Percentiles rank a stretch among this genome's conserved stretches.
These are phyloP conservation scores for Patella vulgata DNA, from an alignment of 1,140 invertebrate genomes.

Conservation along the genomic window DNA sequence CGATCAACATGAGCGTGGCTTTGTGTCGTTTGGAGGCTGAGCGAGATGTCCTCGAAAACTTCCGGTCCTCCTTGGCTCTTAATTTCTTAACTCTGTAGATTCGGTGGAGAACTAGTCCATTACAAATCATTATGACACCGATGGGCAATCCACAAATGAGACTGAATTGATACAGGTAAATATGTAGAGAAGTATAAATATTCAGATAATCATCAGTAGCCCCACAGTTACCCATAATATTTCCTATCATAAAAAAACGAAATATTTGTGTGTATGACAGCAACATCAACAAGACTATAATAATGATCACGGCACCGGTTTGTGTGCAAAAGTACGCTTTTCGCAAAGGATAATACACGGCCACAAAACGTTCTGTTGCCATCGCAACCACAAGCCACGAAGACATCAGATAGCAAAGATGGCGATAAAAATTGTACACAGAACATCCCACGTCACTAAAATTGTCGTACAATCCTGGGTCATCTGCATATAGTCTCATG, in stretches of 20 bases:
- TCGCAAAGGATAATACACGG: slow-evolving; percentile 49
- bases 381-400: slow-evolving; percentile 49
- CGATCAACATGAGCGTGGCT: slow-evolving; percentile 51
- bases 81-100: slow-evolving; percentile 36
- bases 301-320: slow-evolving; percentile 30
- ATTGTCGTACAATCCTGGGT: slow-evolving; percentile 15
- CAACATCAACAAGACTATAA: slow-evolving; percentile 31
- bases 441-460: slow-evolving; percentile 39
- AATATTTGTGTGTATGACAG: slow-evolving; percentile 42
- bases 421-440: slow-evolving; percentile 35
- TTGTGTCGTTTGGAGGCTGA: slow-evolving; percentile 28
- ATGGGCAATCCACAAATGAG: slow-evolving; percentile 48
- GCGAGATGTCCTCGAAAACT: background rate
- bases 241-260: slow-evolving; percentile 46
- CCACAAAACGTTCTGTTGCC: slow-evolving; percentile 46
- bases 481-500: background rate
- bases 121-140: slow-evolving; percentile 45
- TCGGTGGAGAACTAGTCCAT: slow-evolving; percentile 49
- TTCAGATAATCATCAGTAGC: slow-evolving; percentile 19
- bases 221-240: slow-evolving; percentile 29
- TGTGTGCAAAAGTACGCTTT: slow-evolving; percentile 36
- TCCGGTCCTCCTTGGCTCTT: background rate
- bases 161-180: slow-evolving; percentile 54
- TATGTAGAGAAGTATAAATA: slow-evolving; percentile 46
- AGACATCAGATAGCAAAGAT: slow-evolving; percentile 46